Base-by-base conservation (phyloP, 2,888 invertebrate species). In the Ennomos quercinarius region DNA sequence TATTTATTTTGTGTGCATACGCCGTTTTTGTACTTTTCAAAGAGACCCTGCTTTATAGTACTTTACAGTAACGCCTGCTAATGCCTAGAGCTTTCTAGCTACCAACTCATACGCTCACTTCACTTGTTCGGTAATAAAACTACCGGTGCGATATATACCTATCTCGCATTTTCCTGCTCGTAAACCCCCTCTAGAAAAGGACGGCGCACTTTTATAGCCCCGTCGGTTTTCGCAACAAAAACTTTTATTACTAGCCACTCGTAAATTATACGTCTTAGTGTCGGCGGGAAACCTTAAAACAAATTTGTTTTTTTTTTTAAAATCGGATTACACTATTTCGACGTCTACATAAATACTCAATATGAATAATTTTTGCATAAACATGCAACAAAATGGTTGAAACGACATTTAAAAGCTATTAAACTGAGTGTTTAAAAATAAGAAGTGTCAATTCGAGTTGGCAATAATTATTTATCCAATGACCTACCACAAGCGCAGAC, bases 221-320 rank as follows among this genome's bases (percentile, higher is more conserved):
- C 72, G 83, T 77, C 85, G 86, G 81, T 88, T 88, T 87, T 86
- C 84, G 84, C 84, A 84, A 89, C 89, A 91, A 91, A 91, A 89
- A 89, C 80, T 90, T 91, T 91, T 89, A 89, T 86, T 84, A 83
- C 87, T 75, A 78, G 83, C 84, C 77, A 83, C 84, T 89, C 90
- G 89, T 91, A 91, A 90, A 91, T 87, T 88, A 79, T 80, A 86
- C 84, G 84, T 83, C 83, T 85, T 84, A 77, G 74, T 75, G 78
- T 74, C 64, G 70, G 75, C 64, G 77, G 57, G 76, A 76, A 83
- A 82, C 76, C 75, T 81, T 79, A 50, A 71, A 73, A 72, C 69
- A 73, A n/a, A n/a, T n/a, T n/a, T n/a, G n/a, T 27, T 59, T 50
- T 50, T 57, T 55, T 61, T 63, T 53, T 55, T 50, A 50, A 13